A percentile compares a stretch with the other conserved stretches of the same genome.
Evolutionary conservation across 2,797 vertebrate genomes (phyloP).

Genomic region (Pangasius krempfi): DNA sequence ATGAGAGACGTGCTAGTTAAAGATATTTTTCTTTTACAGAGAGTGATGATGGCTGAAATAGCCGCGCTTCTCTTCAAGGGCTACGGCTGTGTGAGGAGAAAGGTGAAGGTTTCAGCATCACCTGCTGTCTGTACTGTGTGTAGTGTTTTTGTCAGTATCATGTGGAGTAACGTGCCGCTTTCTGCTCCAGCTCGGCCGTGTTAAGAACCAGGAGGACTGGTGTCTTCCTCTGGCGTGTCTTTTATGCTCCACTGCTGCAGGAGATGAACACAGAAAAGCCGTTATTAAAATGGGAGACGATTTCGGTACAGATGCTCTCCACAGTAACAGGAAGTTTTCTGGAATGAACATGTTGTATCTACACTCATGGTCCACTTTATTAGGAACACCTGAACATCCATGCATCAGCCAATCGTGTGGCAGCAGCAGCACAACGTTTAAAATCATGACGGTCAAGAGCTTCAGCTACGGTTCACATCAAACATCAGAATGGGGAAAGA

Average conservation of each 20-base stretch:
- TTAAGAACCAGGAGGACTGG: neutral
- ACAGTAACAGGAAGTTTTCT: neutral
- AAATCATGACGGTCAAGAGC: neutral
- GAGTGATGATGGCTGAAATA: neutral
- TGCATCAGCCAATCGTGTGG: neutral
- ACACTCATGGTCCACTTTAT: neutral
- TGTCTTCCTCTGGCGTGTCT: neutral
- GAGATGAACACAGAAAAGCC: neutral
- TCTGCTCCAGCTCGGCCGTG: neutral
- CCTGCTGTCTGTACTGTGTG: neutral
- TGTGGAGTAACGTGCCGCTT: neutral
- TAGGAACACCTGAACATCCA: neutral
- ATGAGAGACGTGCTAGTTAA: neutral
- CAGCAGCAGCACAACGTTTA: neutral
- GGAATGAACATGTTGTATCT: neutral
- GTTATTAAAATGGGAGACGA: neutral
- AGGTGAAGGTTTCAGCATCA: neutral
- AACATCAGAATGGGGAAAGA: neutral
- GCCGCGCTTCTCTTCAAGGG: neutral
- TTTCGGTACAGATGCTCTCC: neutral
- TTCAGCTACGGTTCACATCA: neutral
- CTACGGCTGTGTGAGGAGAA: neutral
- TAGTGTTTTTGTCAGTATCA: neutral
- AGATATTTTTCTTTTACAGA: neutral
- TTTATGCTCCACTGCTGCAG: neutral